Conservation (phyloP, 2,888 invertebrate genomes). For the Cantharis rustica region DNA sequence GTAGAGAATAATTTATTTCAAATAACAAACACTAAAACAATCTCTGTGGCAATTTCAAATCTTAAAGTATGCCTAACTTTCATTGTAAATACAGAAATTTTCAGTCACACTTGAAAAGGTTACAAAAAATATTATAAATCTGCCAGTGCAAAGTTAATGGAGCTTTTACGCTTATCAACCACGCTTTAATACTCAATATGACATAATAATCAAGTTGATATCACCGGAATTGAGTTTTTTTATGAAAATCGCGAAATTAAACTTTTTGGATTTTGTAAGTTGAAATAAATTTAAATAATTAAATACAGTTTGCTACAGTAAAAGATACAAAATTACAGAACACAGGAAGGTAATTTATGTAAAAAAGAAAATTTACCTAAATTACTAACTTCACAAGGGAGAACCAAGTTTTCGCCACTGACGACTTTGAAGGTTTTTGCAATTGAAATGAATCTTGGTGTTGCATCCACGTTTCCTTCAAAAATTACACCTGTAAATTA, state of each 20-base stretch:
- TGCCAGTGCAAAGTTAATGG: not conserved
- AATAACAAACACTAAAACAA: conserved; percentile 12
- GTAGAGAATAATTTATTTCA: conserved; percentile 24
- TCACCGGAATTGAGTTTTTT: not conserved
- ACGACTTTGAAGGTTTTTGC: conserved; percentile 25
- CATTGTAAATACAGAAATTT: not conserved
- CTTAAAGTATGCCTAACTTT: not conserved
- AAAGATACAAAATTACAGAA: not conserved
- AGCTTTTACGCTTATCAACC: not conserved
- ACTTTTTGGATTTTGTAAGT: not conserved
- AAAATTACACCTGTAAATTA: conserved; percentile 18
- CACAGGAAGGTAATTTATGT: not conserved
- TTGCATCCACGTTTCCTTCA: conserved; percentile 9
- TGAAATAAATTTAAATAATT: not conserved
- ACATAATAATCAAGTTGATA: not conserved
- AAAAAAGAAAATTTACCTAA: conserved; percentile 19
- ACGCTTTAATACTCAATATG: not conserved
- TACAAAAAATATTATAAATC: not conserved
- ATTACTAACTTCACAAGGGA: conserved; percentile 28
- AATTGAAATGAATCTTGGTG: conserved; percentile 21
- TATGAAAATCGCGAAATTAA: not conserved
- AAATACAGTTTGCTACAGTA: not conserved
- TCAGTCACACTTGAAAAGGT: not conserved
- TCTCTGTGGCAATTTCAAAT: not conserved
- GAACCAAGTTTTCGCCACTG: conserved; percentile 25